Evolutionary conservation across 2,888 invertebrate species (phyloP).

Genomic region (Synergus japonicus): DNA sequence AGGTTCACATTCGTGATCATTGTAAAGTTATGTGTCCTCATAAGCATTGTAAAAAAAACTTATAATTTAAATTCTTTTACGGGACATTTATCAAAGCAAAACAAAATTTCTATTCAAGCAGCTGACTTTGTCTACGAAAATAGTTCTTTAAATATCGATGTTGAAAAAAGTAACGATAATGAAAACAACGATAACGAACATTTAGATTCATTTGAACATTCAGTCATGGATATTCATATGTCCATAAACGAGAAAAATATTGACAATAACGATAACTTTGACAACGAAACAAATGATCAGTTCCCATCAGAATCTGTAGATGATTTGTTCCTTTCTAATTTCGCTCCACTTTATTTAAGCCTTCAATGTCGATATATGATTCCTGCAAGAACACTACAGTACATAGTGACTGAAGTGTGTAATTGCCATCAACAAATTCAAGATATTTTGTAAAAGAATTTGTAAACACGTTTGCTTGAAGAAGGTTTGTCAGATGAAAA

Average conservation of each 20-base stretch:
- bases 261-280: neutral
- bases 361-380: constrained; percentile 16
- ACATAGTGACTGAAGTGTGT: neutral
- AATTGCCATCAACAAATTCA: constrained; percentile 36
- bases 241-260: neutral
- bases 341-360: constrained; percentile 9
- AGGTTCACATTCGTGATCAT: constrained; percentile 39
- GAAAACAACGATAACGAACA: neutral
- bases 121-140: neutral
- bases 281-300: neutral
- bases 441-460: constrained; percentile 17
- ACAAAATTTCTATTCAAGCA: neutral
- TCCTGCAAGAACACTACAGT: constrained; percentile 6
- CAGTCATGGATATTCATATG: neutral
- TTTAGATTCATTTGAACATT: neutral
- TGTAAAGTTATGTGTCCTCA: constrained; percentile 39
- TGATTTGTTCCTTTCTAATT: constrained; percentile 4
- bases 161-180: neutral
- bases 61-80: constrained; percentile 34
- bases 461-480: constrained; percentile 18
- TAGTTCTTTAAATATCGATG: neutral
- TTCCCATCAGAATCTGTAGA: neutral
- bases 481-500: neutral
- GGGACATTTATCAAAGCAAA: constrained; percentile 37
- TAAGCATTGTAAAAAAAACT: constrained; percentile 16